phyloP scores from a whole-genome alignment of 2,888 invertebrate species.

The Eubasilissa splendida region DNA sequence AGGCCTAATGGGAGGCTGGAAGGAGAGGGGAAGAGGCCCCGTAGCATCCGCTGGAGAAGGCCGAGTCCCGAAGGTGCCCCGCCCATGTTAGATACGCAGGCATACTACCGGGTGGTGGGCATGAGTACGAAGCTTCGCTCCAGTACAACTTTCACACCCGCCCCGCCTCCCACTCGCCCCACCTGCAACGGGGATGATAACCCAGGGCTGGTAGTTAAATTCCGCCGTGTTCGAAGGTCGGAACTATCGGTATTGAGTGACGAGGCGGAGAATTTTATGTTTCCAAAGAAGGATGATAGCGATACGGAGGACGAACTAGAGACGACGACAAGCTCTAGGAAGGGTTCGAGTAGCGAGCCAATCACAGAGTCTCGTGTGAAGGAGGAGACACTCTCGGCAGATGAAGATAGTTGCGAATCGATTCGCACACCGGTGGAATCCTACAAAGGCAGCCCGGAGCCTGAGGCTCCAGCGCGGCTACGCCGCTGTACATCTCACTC shows the following conservation, averaged over 20 bases:
- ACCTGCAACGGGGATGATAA: constrained; percentile 68
- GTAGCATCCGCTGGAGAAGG: constrained; percentile 66
- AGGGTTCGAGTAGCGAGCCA: constrained; percentile 47
- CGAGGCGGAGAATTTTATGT: constrained; percentile 91
- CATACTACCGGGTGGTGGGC: constrained; percentile 83
- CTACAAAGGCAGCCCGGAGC: constrained; percentile 25
- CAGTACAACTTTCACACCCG: constrained; percentile 68
- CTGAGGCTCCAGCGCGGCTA: not conserved
- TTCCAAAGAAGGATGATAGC: constrained; percentile 79
- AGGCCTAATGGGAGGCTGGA: constrained; percentile 62
- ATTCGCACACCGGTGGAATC: constrained; percentile 56
- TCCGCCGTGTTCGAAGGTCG: constrained; percentile 81
- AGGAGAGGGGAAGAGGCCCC: constrained; percentile 56
- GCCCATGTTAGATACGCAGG: constrained; percentile 64
- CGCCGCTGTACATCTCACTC: constrained; percentile 59
- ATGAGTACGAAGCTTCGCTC: constrained; percentile 79
- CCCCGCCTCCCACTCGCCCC: constrained; percentile 64
- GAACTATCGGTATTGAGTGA: constrained; percentile 85
- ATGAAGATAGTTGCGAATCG: constrained; percentile 64
- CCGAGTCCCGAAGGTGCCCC: constrained; percentile 59
- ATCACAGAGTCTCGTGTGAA: constrained; percentile 61
- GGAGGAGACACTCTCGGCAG: constrained; percentile 70
- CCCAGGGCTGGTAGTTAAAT: constrained; percentile 79
- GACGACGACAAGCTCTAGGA: constrained; percentile 65
- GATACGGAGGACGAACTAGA: constrained; percentile 71